These are phyloP conservation scores for Paragorgia papillata DNA, from an alignment of 92 coral and sea anemone genomes.

Conservation along the genomic window DNA sequence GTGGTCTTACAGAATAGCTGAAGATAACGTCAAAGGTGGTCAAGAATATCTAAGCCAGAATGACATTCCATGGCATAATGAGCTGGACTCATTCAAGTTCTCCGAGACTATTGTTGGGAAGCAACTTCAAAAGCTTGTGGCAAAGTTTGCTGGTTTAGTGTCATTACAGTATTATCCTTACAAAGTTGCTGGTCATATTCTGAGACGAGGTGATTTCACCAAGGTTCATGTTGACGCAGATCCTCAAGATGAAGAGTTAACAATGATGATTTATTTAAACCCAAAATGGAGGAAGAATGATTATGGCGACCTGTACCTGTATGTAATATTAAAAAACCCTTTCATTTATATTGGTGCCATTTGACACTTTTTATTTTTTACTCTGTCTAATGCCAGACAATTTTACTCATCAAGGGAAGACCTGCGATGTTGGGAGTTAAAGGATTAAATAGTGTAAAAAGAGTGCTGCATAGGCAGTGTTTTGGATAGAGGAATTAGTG, in stretches of 20 bases:
- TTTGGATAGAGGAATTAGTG: too few relatives aligned
- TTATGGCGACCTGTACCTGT: slow-evolving; percentile 97
- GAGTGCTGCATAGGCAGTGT: too few relatives aligned
- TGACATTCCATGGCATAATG: slow-evolving; percentile 84
- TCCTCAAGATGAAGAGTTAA: slow-evolving; percentile 72
- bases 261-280: slow-evolving; percentile 77
- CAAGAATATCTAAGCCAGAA: slow-evolving; percentile 64
- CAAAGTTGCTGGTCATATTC: slow-evolving; percentile 73
- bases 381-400: too few relatives aligned
- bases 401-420: too few relatives aligned
- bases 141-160: slow-evolving; percentile 60
- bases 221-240: slow-evolving; percentile 71
- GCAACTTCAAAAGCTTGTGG: slow-evolving; percentile 72
- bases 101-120: slow-evolving; percentile 63
- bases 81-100: slow-evolving; percentile 70
- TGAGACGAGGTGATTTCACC: slow-evolving; percentile 88
- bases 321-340: slow-evolving; percentile 55
- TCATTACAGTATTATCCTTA: slow-evolving; percentile 64
- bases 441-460: too few relatives aligned
- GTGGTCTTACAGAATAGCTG: slow-evolving; percentile 80
- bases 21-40: slow-evolving; percentile 79
- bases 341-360: too few relatives aligned
- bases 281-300: slow-evolving; percentile 79
- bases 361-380: too few relatives aligned
- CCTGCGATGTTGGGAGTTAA: too few relatives aligned